Percentiles rank a stretch among this genome's conserved stretches.
phyloP scores from a whole-genome alignment of 2,113 vertebrate genomes.

The Ia io region DNA sequence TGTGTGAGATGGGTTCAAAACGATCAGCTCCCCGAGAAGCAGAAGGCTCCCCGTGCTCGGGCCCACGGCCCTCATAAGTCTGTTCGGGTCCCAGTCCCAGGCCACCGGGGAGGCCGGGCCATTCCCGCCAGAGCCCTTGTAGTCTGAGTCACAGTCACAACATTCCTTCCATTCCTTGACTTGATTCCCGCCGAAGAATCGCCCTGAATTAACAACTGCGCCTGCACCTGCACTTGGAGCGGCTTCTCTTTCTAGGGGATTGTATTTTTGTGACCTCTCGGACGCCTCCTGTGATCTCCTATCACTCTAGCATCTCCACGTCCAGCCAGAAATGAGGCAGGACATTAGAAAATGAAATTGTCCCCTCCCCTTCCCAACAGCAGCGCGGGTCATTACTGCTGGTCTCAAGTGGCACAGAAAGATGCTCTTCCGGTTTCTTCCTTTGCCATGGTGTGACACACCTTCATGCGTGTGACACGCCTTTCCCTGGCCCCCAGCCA shows the following conservation, averaged over 20 bases:
- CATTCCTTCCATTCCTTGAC: conserved; percentile 25
- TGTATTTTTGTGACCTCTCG: background rate
- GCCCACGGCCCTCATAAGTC: background rate
- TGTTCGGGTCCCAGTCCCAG: background rate
- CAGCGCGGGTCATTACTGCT: background rate
- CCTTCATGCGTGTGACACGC: background rate
- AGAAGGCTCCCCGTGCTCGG: no score
- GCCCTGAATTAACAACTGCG: background rate
- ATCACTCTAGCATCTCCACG: background rate
- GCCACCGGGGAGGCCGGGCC: background rate
- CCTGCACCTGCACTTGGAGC: background rate
- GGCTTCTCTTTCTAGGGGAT: background rate
- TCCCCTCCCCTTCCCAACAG: background rate
- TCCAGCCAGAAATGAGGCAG: background rate
- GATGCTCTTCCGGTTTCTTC: background rate
- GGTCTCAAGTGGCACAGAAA: background rate
- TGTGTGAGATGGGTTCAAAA: no score
- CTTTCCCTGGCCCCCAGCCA: background rate
- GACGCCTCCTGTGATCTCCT: background rate
- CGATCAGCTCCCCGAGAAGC: no score
- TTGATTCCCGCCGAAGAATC: background rate
- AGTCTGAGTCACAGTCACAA: background rate
- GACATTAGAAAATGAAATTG: background rate
- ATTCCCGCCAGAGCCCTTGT: background rate
- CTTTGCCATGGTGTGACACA: background rate